phyloP scores from a whole-genome alignment of 2,797 vertebrate genomes.

The Peromyscus attwateri region DNA sequence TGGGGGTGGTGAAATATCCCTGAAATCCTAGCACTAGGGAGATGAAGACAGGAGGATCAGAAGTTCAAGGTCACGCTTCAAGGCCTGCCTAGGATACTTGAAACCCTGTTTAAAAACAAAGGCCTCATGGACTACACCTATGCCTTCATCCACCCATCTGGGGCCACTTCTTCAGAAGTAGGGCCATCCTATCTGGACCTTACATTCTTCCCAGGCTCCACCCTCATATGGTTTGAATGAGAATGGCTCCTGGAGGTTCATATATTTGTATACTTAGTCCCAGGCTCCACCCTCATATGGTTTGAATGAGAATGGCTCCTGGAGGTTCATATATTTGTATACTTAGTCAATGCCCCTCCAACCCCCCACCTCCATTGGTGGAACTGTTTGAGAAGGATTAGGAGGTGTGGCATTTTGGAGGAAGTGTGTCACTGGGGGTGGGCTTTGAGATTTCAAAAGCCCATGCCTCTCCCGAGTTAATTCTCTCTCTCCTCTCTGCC shows the following conservation, averaged over 20 bases:
- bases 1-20: too few relatives aligned
- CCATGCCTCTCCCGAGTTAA: neutral
- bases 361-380: neutral
- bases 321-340: neutral
- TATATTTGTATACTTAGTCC: neutral
- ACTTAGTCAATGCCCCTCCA: neutral
- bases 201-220: neutral
- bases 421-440: too few relatives aligned
- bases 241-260: neutral
- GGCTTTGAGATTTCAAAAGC: neutral
- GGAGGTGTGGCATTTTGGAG: neutral
- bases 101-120: neutral
- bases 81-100: neutral
- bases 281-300: neutral
- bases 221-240: neutral
- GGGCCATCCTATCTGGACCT: neutral
- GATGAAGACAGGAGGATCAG: neutral
- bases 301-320: neutral
- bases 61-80: neutral
- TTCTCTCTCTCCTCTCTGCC: neutral
- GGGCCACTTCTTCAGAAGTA: slow-evolving; percentile 14
- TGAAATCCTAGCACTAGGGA: neutral
- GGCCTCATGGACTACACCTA: too few relatives aligned
- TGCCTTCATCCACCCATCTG: neutral
- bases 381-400: neutral